These are phyloP conservation scores for Zaprionus ornatus DNA, from an alignment of 1,140 invertebrate species.

Conservation along the genomic window DNA sequence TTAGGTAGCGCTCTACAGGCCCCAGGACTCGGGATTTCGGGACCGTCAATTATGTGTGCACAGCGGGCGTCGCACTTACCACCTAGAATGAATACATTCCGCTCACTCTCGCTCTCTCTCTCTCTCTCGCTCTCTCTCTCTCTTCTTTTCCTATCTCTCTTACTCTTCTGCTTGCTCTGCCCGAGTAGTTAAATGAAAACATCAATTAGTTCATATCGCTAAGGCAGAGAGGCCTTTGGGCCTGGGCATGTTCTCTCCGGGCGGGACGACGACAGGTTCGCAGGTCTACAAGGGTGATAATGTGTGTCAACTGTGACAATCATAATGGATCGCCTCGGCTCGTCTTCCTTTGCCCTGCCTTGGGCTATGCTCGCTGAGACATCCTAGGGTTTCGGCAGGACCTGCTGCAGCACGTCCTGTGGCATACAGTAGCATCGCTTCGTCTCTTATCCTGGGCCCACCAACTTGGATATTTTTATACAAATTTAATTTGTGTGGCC, in stretches of 20 bases:
- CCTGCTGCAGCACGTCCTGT: slow-evolving; percentile 32
- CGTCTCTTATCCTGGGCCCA: slow-evolving; percentile 50
- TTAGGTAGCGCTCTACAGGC: slow-evolving; percentile 39
- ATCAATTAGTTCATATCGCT: slow-evolving; percentile 76
- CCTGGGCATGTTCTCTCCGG: slow-evolving; percentile 24
- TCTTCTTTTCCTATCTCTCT: background rate
- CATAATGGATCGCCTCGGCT: slow-evolving; percentile 71
- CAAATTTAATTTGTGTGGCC: slow-evolving; percentile 76
- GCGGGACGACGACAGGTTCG: slow-evolving; percentile 61
- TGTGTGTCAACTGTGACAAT: slow-evolving; percentile 80
- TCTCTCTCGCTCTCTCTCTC: background rate
- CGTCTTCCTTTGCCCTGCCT: slow-evolving; percentile 6
- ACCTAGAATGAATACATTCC: slow-evolving; percentile 75
- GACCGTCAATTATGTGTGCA: slow-evolving; percentile 79
- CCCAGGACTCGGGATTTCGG: slow-evolving; percentile 13
- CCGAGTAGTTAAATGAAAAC: slow-evolving; percentile 70
- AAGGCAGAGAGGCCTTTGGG: slow-evolving; percentile 2
- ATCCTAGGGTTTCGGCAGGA: slow-evolving; percentile 9
- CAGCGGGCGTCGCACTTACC: slow-evolving; percentile 82
- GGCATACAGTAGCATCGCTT: slow-evolving; percentile 67
- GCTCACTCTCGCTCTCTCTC: slow-evolving; percentile 4
- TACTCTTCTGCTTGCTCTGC: background rate
- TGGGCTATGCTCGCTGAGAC: background rate
- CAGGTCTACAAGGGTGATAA: slow-evolving; percentile 63
- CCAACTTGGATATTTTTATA: slow-evolving; percentile 79